These are phyloP conservation scores for Elmis aenea DNA, from an alignment of 2,888 invertebrate species.

Conservation along the genomic window DNA sequence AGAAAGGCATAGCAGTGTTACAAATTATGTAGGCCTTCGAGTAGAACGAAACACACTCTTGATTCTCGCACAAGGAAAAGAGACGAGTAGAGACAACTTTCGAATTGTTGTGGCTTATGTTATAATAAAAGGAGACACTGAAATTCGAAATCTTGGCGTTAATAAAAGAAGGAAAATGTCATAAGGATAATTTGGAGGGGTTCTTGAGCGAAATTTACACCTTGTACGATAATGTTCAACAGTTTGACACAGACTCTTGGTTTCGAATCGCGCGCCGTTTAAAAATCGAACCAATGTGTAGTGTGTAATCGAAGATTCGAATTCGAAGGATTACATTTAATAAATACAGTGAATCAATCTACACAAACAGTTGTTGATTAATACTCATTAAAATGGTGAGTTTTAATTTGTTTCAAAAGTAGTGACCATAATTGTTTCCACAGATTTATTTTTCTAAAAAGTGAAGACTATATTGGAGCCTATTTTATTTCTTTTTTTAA, in stretches of 20 bases:
- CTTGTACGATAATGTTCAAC: slow-evolving; percentile 17
- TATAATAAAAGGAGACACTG: slow-evolving; percentile 22
- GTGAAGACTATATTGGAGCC: too few relatives aligned
- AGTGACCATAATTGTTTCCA: too few relatives aligned
- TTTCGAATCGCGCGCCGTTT: slow-evolving; percentile 23
- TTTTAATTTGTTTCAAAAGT: too few relatives aligned
- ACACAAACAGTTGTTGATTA: too few relatives aligned
- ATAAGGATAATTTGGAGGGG: slow-evolving; percentile 20
- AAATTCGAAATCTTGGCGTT: slow-evolving; percentile 6
- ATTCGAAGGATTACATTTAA: too few relatives aligned
- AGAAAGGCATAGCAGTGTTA: slow-evolving; percentile 26
- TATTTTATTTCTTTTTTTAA: too few relatives aligned
- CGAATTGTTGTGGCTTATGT: slow-evolving; percentile 29
- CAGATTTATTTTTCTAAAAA: too few relatives aligned
- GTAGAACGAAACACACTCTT: slow-evolving; percentile 19
- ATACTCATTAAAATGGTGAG: too few relatives aligned
- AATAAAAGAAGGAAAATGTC: slow-evolving; percentile 15
- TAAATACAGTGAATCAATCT: too few relatives aligned
- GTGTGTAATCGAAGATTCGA: slow-evolving; percentile 13
- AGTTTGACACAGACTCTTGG: slow-evolving; percentile 24
- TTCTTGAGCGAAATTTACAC: slow-evolving; percentile 22
- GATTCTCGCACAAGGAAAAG: slow-evolving; percentile 11
- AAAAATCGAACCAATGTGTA: slow-evolving; percentile 17
- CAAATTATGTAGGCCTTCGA: slow-evolving; percentile 24
- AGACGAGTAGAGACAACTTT: slow-evolving; percentile 26